A percentile compares a stretch with the other conserved stretches of the same genome.
phyloP scores from a whole-genome alignment of 2,888 invertebrate genomes.

The Harmothoe impar region DNA sequence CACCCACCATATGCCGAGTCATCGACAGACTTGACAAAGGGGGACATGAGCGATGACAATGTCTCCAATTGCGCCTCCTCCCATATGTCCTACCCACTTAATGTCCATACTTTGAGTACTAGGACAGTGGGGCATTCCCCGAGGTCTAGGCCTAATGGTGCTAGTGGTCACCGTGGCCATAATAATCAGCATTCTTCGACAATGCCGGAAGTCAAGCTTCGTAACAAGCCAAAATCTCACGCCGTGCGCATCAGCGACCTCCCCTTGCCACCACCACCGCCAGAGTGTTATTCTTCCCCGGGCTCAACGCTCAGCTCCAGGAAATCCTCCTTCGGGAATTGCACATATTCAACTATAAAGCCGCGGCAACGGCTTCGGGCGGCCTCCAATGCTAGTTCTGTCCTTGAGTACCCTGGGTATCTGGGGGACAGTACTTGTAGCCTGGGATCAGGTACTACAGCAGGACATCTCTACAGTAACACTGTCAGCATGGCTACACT shows the following conservation, averaged over 20 bases:
- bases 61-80: not conserved
- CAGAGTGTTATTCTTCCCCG: slow-evolving; percentile 12
- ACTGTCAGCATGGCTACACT: not conserved
- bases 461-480: not conserved
- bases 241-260: slow-evolving; percentile 21
- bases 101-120: not conserved
- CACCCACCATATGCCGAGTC: slow-evolving; percentile 26
- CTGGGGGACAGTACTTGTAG: not conserved
- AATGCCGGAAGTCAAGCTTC: not conserved
- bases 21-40: slow-evolving; percentile 17
- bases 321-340: not conserved
- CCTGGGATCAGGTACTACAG: not conserved
- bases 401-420: not conserved
- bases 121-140: too few species aligned
- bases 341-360: slow-evolving; percentile 20
- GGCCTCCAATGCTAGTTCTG: not conserved
- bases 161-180: too few species aligned
- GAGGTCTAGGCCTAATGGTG: too few species aligned
- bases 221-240: not conserved
- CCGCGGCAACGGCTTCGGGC: not conserved
- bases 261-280: slow-evolving; percentile 56
- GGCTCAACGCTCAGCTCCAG: not conserved
- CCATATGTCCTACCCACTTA: not conserved
- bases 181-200: not conserved
- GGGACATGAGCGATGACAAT: not conserved